These are phyloP conservation scores for Myxocyprinus asiaticus DNA, from an alignment of 2,113 vertebrate genomes.

Conservation along the genomic window DNA sequence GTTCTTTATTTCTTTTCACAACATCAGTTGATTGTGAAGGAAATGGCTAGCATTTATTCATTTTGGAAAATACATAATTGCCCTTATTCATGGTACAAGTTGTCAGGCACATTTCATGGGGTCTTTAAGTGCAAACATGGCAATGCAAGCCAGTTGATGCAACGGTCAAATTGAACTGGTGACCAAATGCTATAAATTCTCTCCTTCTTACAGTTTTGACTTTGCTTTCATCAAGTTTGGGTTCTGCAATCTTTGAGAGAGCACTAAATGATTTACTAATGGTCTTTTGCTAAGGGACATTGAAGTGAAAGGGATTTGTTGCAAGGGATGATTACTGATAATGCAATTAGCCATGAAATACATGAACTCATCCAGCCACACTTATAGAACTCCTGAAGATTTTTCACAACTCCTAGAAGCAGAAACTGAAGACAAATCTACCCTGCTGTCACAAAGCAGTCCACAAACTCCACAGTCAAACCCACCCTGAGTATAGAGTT, in stretches of 20 bases:
- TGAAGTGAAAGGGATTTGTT: not conserved
- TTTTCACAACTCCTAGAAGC: conserved; percentile 26
- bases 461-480: not conserved
- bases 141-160: too few species aligned
- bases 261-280: not conserved
- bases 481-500: conserved; percentile 8
- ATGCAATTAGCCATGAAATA: conserved; percentile 61
- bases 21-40: too few species aligned
- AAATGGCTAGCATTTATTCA: too few species aligned
- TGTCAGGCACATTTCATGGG: not conserved
- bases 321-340: conserved; percentile 41
- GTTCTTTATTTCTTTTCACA: too few species aligned
- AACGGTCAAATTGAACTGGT: not conserved
- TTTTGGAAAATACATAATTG: too few species aligned
- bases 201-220: not conserved
- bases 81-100: too few species aligned
- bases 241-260: not conserved
- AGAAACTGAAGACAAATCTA: conserved; percentile 39
- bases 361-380: conserved; percentile 56
- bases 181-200: too few species aligned
- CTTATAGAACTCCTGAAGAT: conserved; percentile 33
- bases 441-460: not conserved
- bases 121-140: not conserved
- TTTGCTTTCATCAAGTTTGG: not conserved
- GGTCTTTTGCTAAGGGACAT: too few species aligned